Conservation (phyloP, 2,797 vertebrate species). For the Xiphorhynchus erythropygius region DNA sequence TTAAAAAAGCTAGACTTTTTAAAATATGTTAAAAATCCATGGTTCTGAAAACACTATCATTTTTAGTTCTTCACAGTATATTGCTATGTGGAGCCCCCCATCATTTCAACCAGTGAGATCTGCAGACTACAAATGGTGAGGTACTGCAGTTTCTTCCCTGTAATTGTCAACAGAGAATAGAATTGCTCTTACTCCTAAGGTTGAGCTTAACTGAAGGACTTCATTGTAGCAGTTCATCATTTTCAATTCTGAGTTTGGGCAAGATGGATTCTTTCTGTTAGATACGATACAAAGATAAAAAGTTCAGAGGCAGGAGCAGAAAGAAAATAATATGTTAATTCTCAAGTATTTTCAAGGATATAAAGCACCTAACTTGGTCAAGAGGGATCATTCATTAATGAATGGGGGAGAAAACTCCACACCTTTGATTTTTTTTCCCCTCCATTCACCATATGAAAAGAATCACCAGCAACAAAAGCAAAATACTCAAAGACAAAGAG, state of each 20-base stretch:
- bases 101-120: neutral
- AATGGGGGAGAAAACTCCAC: rapidly evolving
- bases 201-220: neutral
- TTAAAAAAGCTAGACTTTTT: neutral
- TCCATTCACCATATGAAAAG: neutral
- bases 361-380: neutral
- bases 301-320: neutral
- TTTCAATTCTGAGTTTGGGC: neutral
- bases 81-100: neutral
- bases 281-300: neutral
- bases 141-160: neutral
- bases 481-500: neutral
- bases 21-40: neutral
- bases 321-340: neutral
- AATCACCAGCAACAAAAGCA: neutral
- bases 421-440: too few relatives aligned
- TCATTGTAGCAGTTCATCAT: neutral
- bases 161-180: neutral
- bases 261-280: neutral
- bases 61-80: neutral
- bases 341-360: neutral
- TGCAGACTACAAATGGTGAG: neutral
- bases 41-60: neutral
- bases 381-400: neutral
- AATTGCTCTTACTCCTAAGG: neutral